phyloP scores from a whole-genome alignment of 1,140 invertebrate genomes.

The Bradynema listronoti region DNA sequence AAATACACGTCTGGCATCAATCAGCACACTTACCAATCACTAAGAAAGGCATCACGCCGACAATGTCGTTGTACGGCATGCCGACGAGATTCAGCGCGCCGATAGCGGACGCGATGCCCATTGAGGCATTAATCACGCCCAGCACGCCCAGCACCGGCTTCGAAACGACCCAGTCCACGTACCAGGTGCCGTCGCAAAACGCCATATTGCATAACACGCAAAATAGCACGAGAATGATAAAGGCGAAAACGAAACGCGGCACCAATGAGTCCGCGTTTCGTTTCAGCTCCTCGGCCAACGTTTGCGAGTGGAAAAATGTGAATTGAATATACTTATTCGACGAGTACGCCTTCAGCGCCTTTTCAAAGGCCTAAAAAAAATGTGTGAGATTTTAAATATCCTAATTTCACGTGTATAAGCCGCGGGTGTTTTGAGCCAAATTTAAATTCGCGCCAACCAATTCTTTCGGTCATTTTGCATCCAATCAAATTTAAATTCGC shows the following conservation, averaged over 20 bases:
- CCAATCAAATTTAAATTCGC: too few relatives aligned
- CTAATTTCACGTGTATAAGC: too few relatives aligned
- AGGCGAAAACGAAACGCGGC: conserved; percentile 50
- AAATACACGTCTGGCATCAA: too few relatives aligned
- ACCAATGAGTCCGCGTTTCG: conserved; percentile 51
- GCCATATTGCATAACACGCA: conserved; percentile 52
- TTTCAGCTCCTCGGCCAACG: conserved; percentile 53
- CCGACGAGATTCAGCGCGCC: conserved; percentile 81
- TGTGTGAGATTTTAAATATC: too few relatives aligned
- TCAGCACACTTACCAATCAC: conserved; percentile 50
- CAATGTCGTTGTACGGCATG: conserved; percentile 61
- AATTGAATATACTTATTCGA: conserved; percentile 47
- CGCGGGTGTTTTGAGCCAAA: too few relatives aligned
- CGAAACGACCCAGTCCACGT: conserved; percentile 55
- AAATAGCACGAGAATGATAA: conserved; percentile 51
- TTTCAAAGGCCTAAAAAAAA: conserved; percentile 47
- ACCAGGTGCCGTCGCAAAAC: conserved; percentile 40
- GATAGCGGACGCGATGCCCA: conserved; percentile 74
- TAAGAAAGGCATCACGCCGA: conserved; percentile 57
- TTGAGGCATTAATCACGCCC: conserved; percentile 63
- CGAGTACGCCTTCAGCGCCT: conserved; percentile 41
- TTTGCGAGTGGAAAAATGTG: conserved; percentile 41
- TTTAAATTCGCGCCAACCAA: too few relatives aligned
- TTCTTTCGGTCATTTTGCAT: too few relatives aligned
- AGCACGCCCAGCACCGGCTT: conserved; percentile 54